Evolutionary conservation across 1,140 invertebrate genomes (phyloP), one percentile per base, ranked within the genome.

Genomic region (Drosophila athabasca): DNA sequence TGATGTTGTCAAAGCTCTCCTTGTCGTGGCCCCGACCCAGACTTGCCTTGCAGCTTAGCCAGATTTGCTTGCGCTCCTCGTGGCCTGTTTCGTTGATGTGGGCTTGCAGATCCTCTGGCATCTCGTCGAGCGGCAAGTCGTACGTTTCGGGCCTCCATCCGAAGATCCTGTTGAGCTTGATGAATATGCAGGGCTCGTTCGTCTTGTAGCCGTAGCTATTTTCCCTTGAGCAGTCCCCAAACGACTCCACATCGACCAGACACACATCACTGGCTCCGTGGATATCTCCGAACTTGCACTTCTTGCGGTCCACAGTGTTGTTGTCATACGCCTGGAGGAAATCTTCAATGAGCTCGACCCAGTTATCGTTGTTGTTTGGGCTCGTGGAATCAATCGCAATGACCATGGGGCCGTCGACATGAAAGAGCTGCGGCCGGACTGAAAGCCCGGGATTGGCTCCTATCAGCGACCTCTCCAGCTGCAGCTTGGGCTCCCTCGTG

Each of bases 361-460:
- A 98, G 67, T 93, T 94, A 13, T 94, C 74, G 26, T 94, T 93
- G 55, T 95, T 94, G 0, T 93, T 94, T n/a, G 90, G 66, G 61
- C 96, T 95, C 13, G 93, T 93, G 1, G 93, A 92, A 59, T 94
- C 93, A 89, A 96, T 98, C 94, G 95, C 95, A 78, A 99, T 96
- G 0, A 98, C 92, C 0, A 97, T 96, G 45, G 95, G 95, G 73
- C 97, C 95, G 67, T 97, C 95, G 0, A 94, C 93, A 53, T 93
- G 92, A 0, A 94, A 92, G 15, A 97, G 94, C 55, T 97, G 94
- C 0, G 98, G 98, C 57, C 97, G 93, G 90, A 97, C 98, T 41
- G 97, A 97, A 83, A 98, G 92, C 24, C 96, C 97, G 78, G 97
- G 97, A 93, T 97, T 98, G 43, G 94, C 94, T 90, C 97, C 97